Percentiles rank a stretch among this genome's conserved stretches.
These are phyloP conservation scores for Amblyteles armatorius DNA, from an alignment of 2,888 invertebrate species.

Conservation along the genomic window DNA sequence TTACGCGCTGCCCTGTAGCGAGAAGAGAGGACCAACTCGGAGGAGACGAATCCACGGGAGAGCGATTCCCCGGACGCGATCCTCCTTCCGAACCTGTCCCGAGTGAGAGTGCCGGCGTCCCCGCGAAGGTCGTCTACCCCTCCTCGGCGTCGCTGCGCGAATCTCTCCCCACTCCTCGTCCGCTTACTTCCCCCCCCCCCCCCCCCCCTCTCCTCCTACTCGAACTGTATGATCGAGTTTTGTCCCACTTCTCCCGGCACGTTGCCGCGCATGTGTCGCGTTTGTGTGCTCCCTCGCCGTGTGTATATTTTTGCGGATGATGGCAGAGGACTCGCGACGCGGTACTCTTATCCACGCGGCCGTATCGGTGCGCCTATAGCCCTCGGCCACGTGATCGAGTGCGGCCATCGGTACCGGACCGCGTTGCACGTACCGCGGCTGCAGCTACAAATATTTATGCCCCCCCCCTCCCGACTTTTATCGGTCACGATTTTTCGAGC, in stretches of 20 bases:
- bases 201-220: constrained; percentile 46
- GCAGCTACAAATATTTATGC: constrained; percentile 21
- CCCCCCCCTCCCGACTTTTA: background rate
- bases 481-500: background rate
- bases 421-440: constrained; percentile 75
- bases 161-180: constrained; percentile 43
- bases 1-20: background rate
- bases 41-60: constrained; percentile 12
- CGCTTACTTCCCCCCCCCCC: constrained; percentile 34
- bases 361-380: constrained; percentile 18
- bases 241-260: constrained; percentile 9
- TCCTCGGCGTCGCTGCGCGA: constrained; percentile 52
- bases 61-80: constrained; percentile 37
- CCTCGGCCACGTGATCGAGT: constrained; percentile 66
- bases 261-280: constrained; percentile 3
- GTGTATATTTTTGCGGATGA: constrained; percentile 7
- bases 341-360: constrained; percentile 45
- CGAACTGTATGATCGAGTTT: constrained; percentile 47
- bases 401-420: constrained; percentile 77
- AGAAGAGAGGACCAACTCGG: background rate
- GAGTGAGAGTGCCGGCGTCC: constrained; percentile 73
- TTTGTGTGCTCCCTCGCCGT: background rate
- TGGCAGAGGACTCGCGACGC: constrained; percentile 4
- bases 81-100: constrained; percentile 49
- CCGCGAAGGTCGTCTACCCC: constrained; percentile 81